Evolutionary conservation across 2,797 vertebrate genomes (phyloP).

Genomic region (Oreonectes daqikongensis): DNA sequence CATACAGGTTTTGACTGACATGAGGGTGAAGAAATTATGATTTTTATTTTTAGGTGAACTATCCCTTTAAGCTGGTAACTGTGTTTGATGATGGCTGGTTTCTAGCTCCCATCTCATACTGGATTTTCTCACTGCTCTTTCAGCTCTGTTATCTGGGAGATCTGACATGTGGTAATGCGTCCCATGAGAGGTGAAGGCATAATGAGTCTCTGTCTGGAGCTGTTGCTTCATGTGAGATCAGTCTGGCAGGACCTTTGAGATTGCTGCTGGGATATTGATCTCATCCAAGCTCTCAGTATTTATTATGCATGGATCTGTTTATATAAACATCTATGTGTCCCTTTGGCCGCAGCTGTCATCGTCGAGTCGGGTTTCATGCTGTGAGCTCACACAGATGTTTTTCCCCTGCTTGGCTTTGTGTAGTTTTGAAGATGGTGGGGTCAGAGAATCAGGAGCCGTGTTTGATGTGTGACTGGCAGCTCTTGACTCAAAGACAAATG

Average conservation of each 20-base stretch:
- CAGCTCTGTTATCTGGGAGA: constrained; percentile 33
- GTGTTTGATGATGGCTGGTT: too few species aligned
- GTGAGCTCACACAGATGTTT: constrained; percentile 44
- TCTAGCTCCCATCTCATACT: background rate
- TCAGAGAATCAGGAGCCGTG: background rate
- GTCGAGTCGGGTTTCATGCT: constrained; percentile 54
- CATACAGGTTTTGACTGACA: too few species aligned
- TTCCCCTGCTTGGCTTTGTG: constrained; percentile 8
- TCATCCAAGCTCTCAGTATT: constrained; percentile 53
- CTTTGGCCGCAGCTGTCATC: constrained; percentile 58
- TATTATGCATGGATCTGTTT: constrained; percentile 64
- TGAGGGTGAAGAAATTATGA: background rate
- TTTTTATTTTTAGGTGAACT: too few species aligned
- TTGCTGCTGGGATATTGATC: constrained; percentile 51
- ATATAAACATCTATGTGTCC: constrained; percentile 47
- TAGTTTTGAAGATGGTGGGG: background rate
- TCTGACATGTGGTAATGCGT: constrained; percentile 49
- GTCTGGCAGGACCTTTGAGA: constrained; percentile 56
- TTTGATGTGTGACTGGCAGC: constrained; percentile 34
- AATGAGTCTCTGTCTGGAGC: constrained; percentile 50
- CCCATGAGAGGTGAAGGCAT: constrained; percentile 63
- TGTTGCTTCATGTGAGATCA: constrained; percentile 55
- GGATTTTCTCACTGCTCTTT: background rate
- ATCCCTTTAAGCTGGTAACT: too few species aligned
- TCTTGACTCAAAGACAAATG: constrained; percentile 17